Evolutionary conservation across 2,888 invertebrate species (phyloP).

Genomic region (Acanthacorydalis orientalis): DNA sequence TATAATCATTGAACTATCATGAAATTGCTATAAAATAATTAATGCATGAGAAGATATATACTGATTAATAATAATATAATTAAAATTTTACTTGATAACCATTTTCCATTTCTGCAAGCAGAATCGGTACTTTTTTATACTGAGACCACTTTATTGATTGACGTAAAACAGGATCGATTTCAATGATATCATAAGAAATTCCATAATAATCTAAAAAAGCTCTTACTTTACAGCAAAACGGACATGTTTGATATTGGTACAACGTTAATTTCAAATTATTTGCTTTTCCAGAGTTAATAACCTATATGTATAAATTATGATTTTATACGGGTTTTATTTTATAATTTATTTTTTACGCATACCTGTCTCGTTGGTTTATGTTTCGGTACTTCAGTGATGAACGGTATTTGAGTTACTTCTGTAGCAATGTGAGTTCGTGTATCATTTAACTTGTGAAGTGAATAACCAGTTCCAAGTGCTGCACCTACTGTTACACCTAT

Average conservation of each 20-base stretch:
- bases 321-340: neutral
- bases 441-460: constrained; percentile 26
- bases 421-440: constrained; percentile 26
- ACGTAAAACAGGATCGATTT: constrained; percentile 89
- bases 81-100: constrained; percentile 44
- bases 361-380: constrained; percentile 30
- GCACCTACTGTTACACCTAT: constrained; percentile 26
- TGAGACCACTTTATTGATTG: constrained; percentile 84
- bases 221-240: constrained; percentile 91
- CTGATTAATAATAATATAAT: neutral
- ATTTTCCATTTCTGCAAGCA: constrained; percentile 54
- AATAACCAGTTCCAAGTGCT: constrained; percentile 30
- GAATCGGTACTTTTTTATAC: constrained; percentile 89
- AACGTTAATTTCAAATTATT: constrained; percentile 64
- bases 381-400: constrained; percentile 21
- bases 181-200: constrained; percentile 86
- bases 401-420: constrained; percentile 23
- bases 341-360: neutral
- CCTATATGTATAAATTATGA: constrained; percentile 24
- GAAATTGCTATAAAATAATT: constrained; percentile 49
- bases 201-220: constrained; percentile 85
- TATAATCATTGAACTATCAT: constrained; percentile 88
- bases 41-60: neutral
- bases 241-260: constrained; percentile 95
- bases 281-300: constrained; percentile 43